Percentiles rank a stretch among this genome's conserved stretches.
These are phyloP conservation scores for Diogma glabrata DNA, from an alignment of 2,888 invertebrate species.

Conservation along the genomic window DNA sequence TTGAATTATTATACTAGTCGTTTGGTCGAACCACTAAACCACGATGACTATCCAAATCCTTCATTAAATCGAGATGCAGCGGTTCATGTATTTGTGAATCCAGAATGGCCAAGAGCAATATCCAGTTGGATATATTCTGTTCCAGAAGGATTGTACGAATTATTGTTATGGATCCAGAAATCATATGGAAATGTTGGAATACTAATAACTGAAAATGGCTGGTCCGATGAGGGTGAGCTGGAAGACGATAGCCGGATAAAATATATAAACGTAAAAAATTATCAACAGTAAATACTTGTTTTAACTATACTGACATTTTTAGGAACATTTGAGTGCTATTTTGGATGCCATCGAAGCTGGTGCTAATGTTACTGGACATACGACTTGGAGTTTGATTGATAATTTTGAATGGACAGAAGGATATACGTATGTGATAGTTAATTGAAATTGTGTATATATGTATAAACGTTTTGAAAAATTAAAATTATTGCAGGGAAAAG, in stretches of 20 bases:
- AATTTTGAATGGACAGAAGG: neutral
- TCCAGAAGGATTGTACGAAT: neutral
- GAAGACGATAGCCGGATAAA: neutral
- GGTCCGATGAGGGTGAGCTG: slow-evolving; percentile 1
- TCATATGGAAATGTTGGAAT: neutral
- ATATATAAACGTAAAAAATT: neutral
- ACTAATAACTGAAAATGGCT: slow-evolving; percentile 3
- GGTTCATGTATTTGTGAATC: neutral
- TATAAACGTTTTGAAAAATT: too few species aligned
- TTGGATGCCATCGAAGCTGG: neutral
- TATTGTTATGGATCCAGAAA: neutral
- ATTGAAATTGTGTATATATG: too few species aligned
- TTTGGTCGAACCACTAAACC: slow-evolving; percentile 12
- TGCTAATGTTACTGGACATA: neutral
- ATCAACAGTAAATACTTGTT: neutral
- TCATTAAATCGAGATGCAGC: neutral
- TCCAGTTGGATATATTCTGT: neutral
- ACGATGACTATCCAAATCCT: neutral
- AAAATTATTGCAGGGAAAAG: too few species aligned
- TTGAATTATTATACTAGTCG: slow-evolving; percentile 28
- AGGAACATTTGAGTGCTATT: neutral
- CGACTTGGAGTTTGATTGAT: slow-evolving; percentile 1
- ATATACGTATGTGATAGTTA: too few species aligned
- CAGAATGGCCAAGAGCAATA: neutral
- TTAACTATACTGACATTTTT: neutral